Percentiles rank a stretch among this genome's conserved stretches.
phyloP scores from a whole-genome alignment of 2,888 invertebrate genomes.

The Tethea ocularis region DNA sequence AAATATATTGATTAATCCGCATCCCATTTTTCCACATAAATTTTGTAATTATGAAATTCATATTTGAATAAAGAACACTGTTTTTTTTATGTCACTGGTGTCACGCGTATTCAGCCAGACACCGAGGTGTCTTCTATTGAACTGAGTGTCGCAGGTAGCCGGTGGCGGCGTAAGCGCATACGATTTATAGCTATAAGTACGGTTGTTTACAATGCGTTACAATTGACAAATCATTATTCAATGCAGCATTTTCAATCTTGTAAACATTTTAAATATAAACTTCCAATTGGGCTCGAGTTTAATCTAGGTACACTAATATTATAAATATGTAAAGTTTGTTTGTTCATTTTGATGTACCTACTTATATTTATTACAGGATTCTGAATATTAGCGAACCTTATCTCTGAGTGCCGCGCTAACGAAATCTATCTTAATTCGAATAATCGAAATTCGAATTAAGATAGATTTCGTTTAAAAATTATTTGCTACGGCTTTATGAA shows the following conservation, averaged over 20 bases:
- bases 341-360: too few relatives aligned
- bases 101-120: conserved; percentile 42
- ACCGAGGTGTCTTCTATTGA: conserved; percentile 47
- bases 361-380: too few relatives aligned
- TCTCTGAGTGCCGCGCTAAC: too few relatives aligned
- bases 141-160: conserved; percentile 39
- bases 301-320: too few relatives aligned
- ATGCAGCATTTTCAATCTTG: not conserved
- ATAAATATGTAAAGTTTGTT: too few relatives aligned
- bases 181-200: not conserved
- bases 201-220: not conserved
- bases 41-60: conserved; percentile 72
- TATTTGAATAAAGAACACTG: conserved; percentile 38
- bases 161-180: not conserved
- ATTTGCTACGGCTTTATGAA: too few relatives aligned
- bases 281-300: not conserved
- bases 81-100: conserved; percentile 26
- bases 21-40: conserved; percentile 71
- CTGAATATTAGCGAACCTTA: too few relatives aligned
- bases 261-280: not conserved
- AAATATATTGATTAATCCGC: conserved; percentile 73
- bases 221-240: not conserved
- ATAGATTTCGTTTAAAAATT: too few relatives aligned
- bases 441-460: too few relatives aligned
- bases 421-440: too few relatives aligned